A percentile compares a stretch with the other conserved stretches of the same genome.
Evolutionary conservation across 2,113 vertebrate genomes (phyloP).

Genomic region (Oreotrochilus melanogaster): DNA sequence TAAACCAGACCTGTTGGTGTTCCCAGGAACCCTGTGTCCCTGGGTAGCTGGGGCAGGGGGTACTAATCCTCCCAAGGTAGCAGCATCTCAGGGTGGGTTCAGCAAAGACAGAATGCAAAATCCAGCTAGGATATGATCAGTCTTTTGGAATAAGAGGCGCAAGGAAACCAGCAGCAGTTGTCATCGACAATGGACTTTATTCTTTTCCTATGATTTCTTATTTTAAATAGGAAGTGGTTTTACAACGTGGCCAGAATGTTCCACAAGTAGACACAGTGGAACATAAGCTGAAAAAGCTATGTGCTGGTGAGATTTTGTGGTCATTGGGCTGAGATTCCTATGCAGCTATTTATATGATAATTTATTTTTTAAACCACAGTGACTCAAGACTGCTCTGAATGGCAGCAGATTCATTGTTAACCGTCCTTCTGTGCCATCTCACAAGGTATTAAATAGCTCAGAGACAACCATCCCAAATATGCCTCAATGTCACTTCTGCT

Average conservation of each 20-base stretch:
- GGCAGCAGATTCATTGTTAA: constrained; percentile 32
- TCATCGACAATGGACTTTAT: constrained; percentile 31
- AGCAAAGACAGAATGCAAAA: not conserved
- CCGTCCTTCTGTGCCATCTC: not conserved
- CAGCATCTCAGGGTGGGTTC: not conserved
- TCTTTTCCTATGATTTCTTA: not conserved
- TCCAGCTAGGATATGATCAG: not conserved
- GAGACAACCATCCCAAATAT: not conserved
- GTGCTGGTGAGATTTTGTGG: constrained; percentile 28
- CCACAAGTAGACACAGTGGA: not conserved
- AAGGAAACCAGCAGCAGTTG: constrained; percentile 28
- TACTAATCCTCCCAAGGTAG: rapidly evolving
- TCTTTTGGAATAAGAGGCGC: not conserved
- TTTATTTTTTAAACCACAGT: constrained; percentile 54
- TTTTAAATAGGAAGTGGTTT: constrained; percentile 54
- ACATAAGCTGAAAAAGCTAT: not conserved
- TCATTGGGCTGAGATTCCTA: constrained; percentile 34
- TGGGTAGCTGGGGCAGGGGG: not conserved
- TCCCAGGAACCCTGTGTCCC: rapidly evolving
- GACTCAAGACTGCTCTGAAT: constrained; percentile 24
- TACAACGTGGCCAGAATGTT: not conserved
- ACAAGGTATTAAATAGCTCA: constrained; percentile 4
- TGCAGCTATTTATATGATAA: constrained; percentile 64
- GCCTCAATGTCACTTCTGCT: not conserved
- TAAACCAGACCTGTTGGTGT: not conserved